Conservation (phyloP, 2,888 invertebrate genomes). For the Limnephilus auricula region DNA sequence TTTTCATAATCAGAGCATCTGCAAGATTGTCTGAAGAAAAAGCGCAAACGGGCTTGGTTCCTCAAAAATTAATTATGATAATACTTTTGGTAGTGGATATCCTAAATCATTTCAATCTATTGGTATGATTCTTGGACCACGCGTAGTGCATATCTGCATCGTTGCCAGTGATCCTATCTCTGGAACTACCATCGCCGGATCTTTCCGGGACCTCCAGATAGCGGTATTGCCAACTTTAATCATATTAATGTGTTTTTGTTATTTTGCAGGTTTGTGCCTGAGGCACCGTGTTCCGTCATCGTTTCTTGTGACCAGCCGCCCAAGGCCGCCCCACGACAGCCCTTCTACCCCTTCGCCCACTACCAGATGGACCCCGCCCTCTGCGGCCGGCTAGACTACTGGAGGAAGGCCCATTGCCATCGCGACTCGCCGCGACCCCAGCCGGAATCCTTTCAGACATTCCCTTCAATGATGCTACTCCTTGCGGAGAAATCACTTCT, state of each 20-base stretch:
- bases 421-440: slow-evolving; percentile 36
- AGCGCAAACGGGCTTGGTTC: no score
- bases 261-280: slow-evolving; percentile 7
- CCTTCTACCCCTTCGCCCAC: background rate
- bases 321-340: background rate
- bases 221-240: background rate
- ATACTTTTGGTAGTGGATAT: no score
- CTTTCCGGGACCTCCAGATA: background rate
- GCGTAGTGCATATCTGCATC: no score
- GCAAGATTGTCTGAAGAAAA: background rate
- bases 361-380: slow-evolving; percentile 58
- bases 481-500: slow-evolving; percentile 83
- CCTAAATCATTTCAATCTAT: no score
- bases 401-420: slow-evolving; percentile 43
- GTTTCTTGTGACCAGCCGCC: background rate
- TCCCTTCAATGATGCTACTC: slow-evolving; percentile 48
- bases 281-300: background rate
- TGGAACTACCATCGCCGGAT: background rate
- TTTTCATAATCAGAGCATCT: background rate
- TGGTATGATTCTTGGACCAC: no score
- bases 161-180: no score
- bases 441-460: slow-evolving; percentile 25
- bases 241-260: background rate
- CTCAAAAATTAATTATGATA: no score
- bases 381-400: slow-evolving; percentile 46